Evolutionary conservation across 2,113 vertebrate genomes (phyloP), one percentile per base, ranked within the genome.

Genomic region (Mustela lutreola): DNA sequence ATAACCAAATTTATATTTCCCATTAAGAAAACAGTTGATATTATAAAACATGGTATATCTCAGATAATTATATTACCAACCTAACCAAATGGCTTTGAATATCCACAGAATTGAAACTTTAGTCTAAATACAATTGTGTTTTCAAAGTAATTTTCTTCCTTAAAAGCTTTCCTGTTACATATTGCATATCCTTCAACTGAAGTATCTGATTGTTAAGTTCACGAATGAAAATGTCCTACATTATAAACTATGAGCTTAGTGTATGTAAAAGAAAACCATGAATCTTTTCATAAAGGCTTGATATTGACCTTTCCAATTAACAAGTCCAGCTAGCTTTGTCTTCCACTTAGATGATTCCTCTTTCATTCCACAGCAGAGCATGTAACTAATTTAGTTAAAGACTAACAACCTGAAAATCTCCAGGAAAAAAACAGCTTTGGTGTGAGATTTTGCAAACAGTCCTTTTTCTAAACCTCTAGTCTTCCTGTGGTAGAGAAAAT

Each of bases 401-500:
- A 75, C 71, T 70, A 70, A 56, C 65, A 58, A 70, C 14, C 18
- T 9, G 1, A 33, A 86, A 89, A 97, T n/a, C 60, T 85, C n/a
- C 36, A 28, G 10, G 67, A 28, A 58, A 83, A 83, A 65, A 53
- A 45, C 45, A 48, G 11, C 45, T 65, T 53, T 36, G 24, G 45
- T 21, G 2, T 0, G 4, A 79, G 48, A 50, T 28, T 12, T 58
- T 9, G 22, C 8, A 53, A 65, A 71, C 39, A 31, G 1, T 31
- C 16, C 62, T 71, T 96, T 89, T 36, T 60, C 79, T 62, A 26
- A 62, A 31, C 56, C 42, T 60, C 36, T 95, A 11, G 14, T 96
- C 95, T 91, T 80, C 81, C 78, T 82, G 16, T 33, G 65, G 33
- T 33, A 87, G 73, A 92, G 86, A 95, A 82, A 94, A 97, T 97